Evolutionary conservation across 64 coral and sea anemone genomes (phyloP), one percentile per base, ranked within the genome.

Genomic region (Pachyseris speciosa): DNA sequence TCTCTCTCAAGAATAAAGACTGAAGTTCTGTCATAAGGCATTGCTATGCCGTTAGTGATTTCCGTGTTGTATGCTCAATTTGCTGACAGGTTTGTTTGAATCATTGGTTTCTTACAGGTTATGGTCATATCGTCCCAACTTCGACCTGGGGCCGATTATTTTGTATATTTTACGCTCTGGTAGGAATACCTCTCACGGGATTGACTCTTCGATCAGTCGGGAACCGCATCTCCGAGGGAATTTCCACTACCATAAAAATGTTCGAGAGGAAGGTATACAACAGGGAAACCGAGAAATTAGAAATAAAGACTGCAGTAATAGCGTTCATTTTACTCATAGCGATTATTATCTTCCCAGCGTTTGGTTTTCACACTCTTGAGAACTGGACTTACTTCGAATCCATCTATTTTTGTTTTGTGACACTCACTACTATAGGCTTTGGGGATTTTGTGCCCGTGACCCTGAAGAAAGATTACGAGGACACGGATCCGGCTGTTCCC

Each of bases 391-490:
- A 99, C 28, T 49, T 90, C 10, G 93, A 95, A 22, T 83, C 94
- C 1, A 90, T 99, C 4, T 99, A 99, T 57, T 99, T 95, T 87
- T 99, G 97, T 32, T 99, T 99, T 83, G 59, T 99, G 24, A 99
- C 97, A 12, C 85, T 99, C 26, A 86, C 90, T 2, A 99, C 97
- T 17, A 95, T 99, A 31, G 97, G 97, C 2, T 99, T 99, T 45
- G 97, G 97, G 3, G 97, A 99, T 83, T 95, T 99, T 89, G 97
- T 99, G 39, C 90, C 97, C 0, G 59, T 34, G 0, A 63, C 36
- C 7, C 32, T 86, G 16, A 72, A 83, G 30, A 66, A 22, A 2
- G 22, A 59, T 9, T 19, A 44, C 22, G 13, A 12, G 2, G 7
- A 37, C 0, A 38, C 22, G 7, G 80, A 71, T 16, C 10, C 78